A percentile compares a stretch with the other conserved stretches of the same genome.
phyloP scores from a whole-genome alignment of 2,797 vertebrate species.

The Coilia nasus region DNA sequence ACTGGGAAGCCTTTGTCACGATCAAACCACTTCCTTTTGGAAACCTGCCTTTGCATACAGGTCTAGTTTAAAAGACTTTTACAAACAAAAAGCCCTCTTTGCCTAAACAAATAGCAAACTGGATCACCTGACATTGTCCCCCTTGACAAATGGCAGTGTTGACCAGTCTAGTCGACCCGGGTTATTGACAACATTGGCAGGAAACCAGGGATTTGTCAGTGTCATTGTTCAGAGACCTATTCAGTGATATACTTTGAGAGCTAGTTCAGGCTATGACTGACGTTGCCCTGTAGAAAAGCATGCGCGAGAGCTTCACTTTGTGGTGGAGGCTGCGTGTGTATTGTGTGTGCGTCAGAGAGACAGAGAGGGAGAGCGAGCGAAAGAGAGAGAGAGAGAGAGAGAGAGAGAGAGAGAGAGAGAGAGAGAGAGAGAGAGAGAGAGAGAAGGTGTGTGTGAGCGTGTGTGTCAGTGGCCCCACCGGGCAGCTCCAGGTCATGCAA shows the following conservation, averaged over 20 bases:
- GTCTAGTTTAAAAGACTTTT: constrained; percentile 14
- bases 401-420: constrained; percentile 60
- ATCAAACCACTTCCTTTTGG: constrained; percentile 37
- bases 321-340: constrained; percentile 46
- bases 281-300: constrained; percentile 52
- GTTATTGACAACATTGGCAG: neutral
- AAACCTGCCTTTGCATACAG: constrained; percentile 40
- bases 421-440: constrained; percentile 47
- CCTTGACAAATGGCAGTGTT: neutral
- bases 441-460: constrained; percentile 19
- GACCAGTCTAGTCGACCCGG: constrained; percentile 39
- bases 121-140: neutral
- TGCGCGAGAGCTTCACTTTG: constrained; percentile 46
- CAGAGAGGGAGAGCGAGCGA: constrained; percentile 58
- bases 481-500: constrained; percentile 72
- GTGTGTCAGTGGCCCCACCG: constrained; percentile 69
- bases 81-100: constrained; percentile 27
- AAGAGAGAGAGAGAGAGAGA: constrained; percentile 46
- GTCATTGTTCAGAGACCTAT: constrained; percentile 35
- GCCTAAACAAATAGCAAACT: constrained; percentile 10
- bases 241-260: neutral
- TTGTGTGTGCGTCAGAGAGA: constrained; percentile 54
- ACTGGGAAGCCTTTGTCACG: constrained; percentile 26
- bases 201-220: constrained; percentile 48
- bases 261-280: neutral